phyloP scores from a whole-genome alignment of 2,113 vertebrate genomes.

The Alethe castanea region DNA sequence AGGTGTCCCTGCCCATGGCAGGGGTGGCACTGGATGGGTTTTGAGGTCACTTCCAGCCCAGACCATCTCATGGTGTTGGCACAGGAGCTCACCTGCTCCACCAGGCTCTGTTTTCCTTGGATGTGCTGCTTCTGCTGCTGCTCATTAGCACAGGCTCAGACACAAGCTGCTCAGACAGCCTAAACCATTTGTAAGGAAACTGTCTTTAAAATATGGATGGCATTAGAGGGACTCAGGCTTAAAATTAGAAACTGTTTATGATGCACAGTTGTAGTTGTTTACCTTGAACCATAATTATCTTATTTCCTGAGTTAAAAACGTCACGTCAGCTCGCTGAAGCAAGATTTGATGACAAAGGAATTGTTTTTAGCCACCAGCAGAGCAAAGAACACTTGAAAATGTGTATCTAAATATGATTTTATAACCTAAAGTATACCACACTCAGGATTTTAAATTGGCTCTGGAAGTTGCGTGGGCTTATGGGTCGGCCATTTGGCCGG shows the following conservation, averaged over 20 bases:
- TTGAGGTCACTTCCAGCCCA: neutral
- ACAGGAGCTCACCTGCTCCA: neutral
- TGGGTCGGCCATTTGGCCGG: neutral
- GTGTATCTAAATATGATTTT: constrained; percentile 41
- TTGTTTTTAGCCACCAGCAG: constrained; percentile 57
- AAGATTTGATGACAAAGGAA: constrained; percentile 49
- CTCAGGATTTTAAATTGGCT: constrained; percentile 5
- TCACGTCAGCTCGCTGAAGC: constrained; percentile 34
- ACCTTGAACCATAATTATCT: constrained; percentile 50
- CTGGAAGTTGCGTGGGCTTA: neutral
- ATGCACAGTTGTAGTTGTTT: constrained; percentile 48
- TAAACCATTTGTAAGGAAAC: neutral
- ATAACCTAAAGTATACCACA: constrained; percentile 31
- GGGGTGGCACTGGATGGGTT: fast-evolving
- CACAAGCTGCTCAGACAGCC: neutral
- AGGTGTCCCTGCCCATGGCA: neutral
- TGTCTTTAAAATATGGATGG: neutral
- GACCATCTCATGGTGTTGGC: neutral
- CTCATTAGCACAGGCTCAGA: neutral
- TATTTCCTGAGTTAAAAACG: constrained; percentile 53
- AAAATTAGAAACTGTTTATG: constrained; percentile 43
- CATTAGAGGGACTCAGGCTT: neutral
- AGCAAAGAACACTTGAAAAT: constrained; percentile 29
- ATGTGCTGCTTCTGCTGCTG: neutral
- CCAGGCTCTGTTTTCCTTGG: neutral